phyloP scores from a whole-genome alignment of 2,888 invertebrate genomes.

The Drosophila silvestris region DNA sequence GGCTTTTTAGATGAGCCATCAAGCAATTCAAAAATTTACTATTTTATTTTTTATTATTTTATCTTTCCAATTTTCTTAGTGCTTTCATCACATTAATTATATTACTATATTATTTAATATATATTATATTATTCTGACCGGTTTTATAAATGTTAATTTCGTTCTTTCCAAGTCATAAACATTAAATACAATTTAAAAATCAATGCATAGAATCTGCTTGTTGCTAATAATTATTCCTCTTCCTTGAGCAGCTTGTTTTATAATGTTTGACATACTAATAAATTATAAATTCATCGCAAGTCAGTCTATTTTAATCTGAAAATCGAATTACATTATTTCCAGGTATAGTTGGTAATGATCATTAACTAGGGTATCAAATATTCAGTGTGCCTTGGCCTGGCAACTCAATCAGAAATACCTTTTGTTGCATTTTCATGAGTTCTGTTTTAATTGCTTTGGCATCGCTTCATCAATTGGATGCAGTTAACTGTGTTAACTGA shows the following conservation, averaged over 20 bases:
- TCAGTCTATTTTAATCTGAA: not conserved
- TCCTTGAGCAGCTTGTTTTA: not conserved
- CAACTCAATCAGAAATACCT: conserved; percentile 20
- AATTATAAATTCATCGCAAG: not conserved
- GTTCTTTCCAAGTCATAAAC: not conserved
- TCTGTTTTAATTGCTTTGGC: conserved; percentile 52
- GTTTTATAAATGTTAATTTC: not conserved
- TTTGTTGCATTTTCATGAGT: conserved; percentile 49
- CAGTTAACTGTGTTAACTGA: conserved; percentile 60
- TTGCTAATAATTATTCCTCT: not conserved
- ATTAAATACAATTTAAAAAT: not conserved
- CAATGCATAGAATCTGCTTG: not conserved
- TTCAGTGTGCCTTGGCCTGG: conserved; percentile 7
- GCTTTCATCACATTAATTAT: not conserved
- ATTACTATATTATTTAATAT: not conserved
- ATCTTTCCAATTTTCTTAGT: not conserved
- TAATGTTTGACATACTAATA: not conserved
- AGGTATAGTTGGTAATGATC: not conserved
- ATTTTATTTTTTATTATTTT: not conserved
- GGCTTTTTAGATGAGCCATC: not conserved
- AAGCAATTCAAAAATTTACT: not conserved
- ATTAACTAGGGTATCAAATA: conserved; percentile 23
- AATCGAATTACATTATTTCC: not conserved
- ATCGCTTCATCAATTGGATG: conserved; percentile 51
- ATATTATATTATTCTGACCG: not conserved